Conservation (phyloP, 1,140 invertebrate species). For the Drosophila cardini region DNA sequence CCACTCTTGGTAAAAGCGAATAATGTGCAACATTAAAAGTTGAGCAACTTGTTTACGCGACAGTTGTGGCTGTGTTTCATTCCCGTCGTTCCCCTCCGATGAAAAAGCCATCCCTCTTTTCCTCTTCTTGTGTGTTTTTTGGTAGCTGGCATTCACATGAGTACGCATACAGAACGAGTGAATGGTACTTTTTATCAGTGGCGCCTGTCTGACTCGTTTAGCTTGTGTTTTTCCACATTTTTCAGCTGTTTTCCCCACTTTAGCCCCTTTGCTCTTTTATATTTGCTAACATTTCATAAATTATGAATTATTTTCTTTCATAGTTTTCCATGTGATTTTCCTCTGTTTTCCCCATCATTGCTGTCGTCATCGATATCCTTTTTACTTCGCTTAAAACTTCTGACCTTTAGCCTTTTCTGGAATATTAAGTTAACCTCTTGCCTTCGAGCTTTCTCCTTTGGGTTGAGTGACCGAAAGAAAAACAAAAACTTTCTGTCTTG, state of each 20-base stretch:
- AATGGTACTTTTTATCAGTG: slow-evolving; percentile 35
- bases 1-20: slow-evolving; percentile 19
- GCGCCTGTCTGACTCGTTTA: slow-evolving; percentile 54
- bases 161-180: slow-evolving; percentile 21
- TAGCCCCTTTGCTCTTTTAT: not conserved
- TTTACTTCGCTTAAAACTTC: slow-evolving; percentile 23
- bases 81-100: slow-evolving; percentile 6
- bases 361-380: slow-evolving; percentile 54
- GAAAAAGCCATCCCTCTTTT: slow-evolving; percentile 26
- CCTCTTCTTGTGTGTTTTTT: not conserved
- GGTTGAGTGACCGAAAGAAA: slow-evolving; percentile 41
- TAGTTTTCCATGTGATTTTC: slow-evolving; percentile 36
- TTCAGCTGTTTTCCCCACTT: not conserved
- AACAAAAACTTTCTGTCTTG: slow-evolving; percentile 7
- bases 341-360: not conserved
- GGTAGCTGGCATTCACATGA: not conserved
- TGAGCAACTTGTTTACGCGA: slow-evolving; percentile 62
- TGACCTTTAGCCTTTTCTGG: slow-evolving; percentile 24
- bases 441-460: slow-evolving; percentile 10
- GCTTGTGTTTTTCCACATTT: slow-evolving; percentile 34
- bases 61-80: slow-evolving; percentile 48
- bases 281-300: slow-evolving; percentile 46
- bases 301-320: slow-evolving; percentile 59
- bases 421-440: slow-evolving; percentile 48
- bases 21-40: slow-evolving; percentile 66